A percentile compares a stretch with the other conserved stretches of the same genome.
Evolutionary conservation across 2,797 vertebrate genomes (phyloP).

Genomic region (Alectoris magna): DNA sequence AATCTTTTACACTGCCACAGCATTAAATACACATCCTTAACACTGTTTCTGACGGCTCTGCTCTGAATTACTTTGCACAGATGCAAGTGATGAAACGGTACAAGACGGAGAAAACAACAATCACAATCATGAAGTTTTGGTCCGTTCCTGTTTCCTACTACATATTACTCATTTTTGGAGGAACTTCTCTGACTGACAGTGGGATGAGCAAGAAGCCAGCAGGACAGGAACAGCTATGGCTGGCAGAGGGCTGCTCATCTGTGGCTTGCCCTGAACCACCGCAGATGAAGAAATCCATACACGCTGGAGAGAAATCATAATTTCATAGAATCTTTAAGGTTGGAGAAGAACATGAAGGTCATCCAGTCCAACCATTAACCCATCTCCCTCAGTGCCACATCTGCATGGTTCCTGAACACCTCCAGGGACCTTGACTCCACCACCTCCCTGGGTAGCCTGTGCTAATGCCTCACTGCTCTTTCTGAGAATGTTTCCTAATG

Average conservation of each 20-base stretch:
- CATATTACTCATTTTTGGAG: neutral
- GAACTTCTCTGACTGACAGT: neutral
- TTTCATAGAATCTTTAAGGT: too few species aligned
- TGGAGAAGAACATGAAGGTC: too few species aligned
- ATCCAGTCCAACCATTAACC: too few species aligned
- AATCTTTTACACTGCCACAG: rapidly evolving
- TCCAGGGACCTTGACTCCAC: too few species aligned
- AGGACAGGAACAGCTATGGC: neutral
- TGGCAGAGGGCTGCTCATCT: neutral
- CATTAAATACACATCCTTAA: neutral
- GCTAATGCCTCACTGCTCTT: too few species aligned
- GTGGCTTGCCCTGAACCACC: neutral
- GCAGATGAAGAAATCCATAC: neutral
- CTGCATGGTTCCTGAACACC: too few species aligned
- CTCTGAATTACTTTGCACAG: neutral
- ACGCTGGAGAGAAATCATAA: neutral
- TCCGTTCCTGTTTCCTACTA: neutral
- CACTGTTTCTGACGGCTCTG: rapidly evolving
- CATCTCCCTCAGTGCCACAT: too few species aligned
- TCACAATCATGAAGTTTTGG: neutral
- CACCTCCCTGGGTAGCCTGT: too few species aligned
- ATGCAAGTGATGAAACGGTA: neutral
- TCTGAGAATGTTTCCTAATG: too few species aligned
- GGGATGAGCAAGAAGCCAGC: rapidly evolving
- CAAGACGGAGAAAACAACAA: neutral